Evolutionary conservation across 2,888 invertebrate species (phyloP).

Genomic region (Nomada ferruginata): DNA sequence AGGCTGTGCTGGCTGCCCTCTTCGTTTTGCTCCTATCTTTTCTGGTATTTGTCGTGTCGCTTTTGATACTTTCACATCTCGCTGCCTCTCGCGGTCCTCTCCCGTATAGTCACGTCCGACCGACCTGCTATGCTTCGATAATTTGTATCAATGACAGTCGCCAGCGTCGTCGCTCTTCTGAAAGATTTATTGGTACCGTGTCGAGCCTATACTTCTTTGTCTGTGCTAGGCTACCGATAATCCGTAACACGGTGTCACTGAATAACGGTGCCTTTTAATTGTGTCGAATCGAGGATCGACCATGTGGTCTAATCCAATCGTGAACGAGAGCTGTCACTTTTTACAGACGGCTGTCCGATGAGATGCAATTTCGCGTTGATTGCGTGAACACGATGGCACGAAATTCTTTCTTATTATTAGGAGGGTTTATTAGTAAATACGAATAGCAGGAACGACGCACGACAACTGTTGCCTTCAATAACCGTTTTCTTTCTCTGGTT

Average conservation of each 20-base stretch:
- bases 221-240: constrained; percentile 45
- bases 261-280: constrained; percentile 56
- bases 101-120: constrained; percentile 47
- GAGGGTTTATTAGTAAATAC: background rate
- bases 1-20: constrained; percentile 35
- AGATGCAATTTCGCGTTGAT: background rate
- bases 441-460: background rate
- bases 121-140: constrained; percentile 33
- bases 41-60: constrained; percentile 55
- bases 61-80: constrained; percentile 66
- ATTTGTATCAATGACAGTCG: constrained; percentile 64
- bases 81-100: constrained; percentile 48
- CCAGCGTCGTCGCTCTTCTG: constrained; percentile 42
- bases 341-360: background rate
- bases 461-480: constrained; percentile 7
- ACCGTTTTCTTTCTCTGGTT: constrained; percentile 16
- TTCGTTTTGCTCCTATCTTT: constrained; percentile 61
- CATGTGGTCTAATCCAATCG: background rate
- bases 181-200: constrained; percentile 42
- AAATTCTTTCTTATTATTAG: background rate
- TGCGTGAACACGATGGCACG: background rate
- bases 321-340: background rate
- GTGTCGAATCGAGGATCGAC: constrained; percentile 29
- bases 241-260: constrained; percentile 26
- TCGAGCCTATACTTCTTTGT: constrained; percentile 37